Evolutionary conservation across 1,140 invertebrate genomes (phyloP).

Genomic region (Notospermus geniculatus): DNA sequence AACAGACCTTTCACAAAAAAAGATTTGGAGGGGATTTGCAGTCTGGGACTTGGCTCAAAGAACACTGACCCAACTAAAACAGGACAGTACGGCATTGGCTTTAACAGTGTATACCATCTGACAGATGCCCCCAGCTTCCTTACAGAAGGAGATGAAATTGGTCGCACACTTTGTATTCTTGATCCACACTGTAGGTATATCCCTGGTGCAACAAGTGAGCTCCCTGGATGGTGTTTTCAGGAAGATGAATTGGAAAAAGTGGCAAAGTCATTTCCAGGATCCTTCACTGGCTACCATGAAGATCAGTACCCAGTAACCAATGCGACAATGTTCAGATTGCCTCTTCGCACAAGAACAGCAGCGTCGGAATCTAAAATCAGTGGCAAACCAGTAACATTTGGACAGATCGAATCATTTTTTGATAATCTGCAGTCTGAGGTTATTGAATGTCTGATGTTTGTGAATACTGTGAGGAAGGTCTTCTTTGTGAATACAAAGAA

Average conservation of each 20-base stretch:
- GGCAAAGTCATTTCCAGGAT: too few species aligned
- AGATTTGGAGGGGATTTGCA: slow-evolving; percentile 36
- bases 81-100: slow-evolving; percentile 32
- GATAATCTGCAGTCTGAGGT: too few species aligned
- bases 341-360: background rate
- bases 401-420: too few species aligned
- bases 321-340: slow-evolving; percentile 18
- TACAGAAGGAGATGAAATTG: slow-evolving; percentile 24
- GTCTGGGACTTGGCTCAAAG: slow-evolving; percentile 35
- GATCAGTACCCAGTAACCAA: background rate
- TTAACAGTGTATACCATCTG: slow-evolving; percentile 36
- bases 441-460: too few species aligned
- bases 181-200: slow-evolving; percentile 46
- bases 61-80: slow-evolving; percentile 27
- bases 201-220: slow-evolving; percentile 21
- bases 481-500: too few species aligned
- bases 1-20: slow-evolving; percentile 33
- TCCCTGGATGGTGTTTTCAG: too few species aligned
- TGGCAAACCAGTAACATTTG: too few species aligned
- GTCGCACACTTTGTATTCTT: slow-evolving; percentile 41
- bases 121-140: slow-evolving; percentile 33
- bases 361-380: background rate
- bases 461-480: too few species aligned
- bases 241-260: too few species aligned
- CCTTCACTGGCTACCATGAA: too few species aligned